These are phyloP conservation scores for Abrostola tripartita DNA, from an alignment of 2,888 invertebrate species.

Conservation along the genomic window DNA sequence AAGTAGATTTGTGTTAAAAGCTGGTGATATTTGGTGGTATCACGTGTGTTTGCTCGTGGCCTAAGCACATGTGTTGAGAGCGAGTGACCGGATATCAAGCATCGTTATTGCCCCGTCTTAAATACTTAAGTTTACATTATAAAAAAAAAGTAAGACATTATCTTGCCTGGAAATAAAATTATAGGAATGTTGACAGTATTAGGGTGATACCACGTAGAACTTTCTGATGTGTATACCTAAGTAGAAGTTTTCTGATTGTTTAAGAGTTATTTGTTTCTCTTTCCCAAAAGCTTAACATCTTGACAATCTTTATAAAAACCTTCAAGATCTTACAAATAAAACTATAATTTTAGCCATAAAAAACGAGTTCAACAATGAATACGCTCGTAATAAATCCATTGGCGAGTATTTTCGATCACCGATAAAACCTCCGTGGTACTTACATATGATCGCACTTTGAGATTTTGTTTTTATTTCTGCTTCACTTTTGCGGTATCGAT, in stretches of 20 bases:
- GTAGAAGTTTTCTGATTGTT: too few species aligned
- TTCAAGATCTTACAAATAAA: neutral
- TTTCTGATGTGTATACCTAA: too few species aligned
- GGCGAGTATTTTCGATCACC: constrained; percentile 20
- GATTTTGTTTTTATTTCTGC: constrained; percentile 42
- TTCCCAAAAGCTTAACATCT: too few species aligned
- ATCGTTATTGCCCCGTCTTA: constrained; percentile 37
- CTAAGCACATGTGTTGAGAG: constrained; percentile 27
- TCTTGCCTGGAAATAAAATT: neutral
- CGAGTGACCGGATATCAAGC: constrained; percentile 46
- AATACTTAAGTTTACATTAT: constrained; percentile 17
- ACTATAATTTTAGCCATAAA: constrained; percentile 1
- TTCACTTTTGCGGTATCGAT: constrained; percentile 48
- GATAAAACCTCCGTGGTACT: constrained; percentile 34
- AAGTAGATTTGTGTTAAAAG: constrained; percentile 5
- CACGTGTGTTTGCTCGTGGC: constrained; percentile 29
- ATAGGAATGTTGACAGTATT: neutral
- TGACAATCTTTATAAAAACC: neutral
- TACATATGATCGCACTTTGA: constrained; percentile 37
- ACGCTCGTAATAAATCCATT: constrained; percentile 33
- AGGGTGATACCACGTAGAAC: too few species aligned
- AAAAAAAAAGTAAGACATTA: neutral
- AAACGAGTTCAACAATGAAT: constrained; percentile 21
- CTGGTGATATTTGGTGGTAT: constrained; percentile 28
- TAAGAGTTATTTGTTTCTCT: too few species aligned